phyloP scores from a whole-genome alignment of 2,797 vertebrate genomes.

The Microcaecilia unicolor region DNA sequence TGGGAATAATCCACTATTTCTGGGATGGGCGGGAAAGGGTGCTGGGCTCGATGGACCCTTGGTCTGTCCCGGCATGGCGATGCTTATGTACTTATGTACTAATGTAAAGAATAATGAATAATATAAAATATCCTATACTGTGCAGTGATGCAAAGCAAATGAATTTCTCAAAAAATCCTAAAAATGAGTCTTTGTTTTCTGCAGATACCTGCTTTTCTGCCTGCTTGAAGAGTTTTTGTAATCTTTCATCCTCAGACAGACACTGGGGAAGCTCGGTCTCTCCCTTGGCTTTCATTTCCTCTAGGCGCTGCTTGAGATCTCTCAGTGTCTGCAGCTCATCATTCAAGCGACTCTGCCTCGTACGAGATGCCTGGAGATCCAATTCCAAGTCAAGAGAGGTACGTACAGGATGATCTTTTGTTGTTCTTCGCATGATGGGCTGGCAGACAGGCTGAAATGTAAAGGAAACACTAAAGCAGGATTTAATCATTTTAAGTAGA shows the following conservation, averaged over 20 bases:
- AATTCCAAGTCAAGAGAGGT: conserved; percentile 74
- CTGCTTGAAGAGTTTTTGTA: conserved; percentile 64
- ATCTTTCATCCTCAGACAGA: conserved; percentile 60
- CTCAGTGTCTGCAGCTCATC: conserved; percentile 63
- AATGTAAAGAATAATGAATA: too few species aligned
- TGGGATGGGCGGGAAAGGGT: too few species aligned
- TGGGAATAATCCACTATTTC: too few species aligned
- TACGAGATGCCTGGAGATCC: conserved; percentile 69
- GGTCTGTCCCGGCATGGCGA: too few species aligned
- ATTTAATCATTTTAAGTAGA: too few species aligned
- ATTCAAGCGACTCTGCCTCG: conserved; percentile 60
- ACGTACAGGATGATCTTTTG: conserved; percentile 35
- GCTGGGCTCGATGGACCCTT: too few species aligned
- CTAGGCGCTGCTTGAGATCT: conserved; percentile 54
- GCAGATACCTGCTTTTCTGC: conserved; percentile 62
- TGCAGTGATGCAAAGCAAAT: background rate
- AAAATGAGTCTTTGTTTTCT: background rate
- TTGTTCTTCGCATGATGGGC: conserved; percentile 31
- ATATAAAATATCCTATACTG: too few species aligned
- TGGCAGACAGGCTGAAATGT: conserved; percentile 60
- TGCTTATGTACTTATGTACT: too few species aligned
- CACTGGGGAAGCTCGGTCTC: conserved; percentile 51
- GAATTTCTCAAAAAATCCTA: background rate
- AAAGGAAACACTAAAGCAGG: too few species aligned
- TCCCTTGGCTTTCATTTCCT: conserved; percentile 56